These are phyloP conservation scores for Lutraria rhynchaena DNA, from an alignment of 1,140 invertebrate genomes.

Conservation along the genomic window DNA sequence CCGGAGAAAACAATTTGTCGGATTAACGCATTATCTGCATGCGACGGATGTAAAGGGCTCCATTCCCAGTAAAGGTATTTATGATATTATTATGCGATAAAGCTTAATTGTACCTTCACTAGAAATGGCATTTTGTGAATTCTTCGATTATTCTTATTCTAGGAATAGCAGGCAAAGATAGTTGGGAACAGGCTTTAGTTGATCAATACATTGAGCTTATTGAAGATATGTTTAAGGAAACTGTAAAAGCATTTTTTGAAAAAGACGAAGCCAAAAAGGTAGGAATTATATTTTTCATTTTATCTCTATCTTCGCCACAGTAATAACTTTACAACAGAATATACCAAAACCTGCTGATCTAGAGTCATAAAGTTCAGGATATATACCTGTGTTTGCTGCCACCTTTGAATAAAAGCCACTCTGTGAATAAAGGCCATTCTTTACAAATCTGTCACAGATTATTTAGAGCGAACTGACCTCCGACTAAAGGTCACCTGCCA, in stretches of 20 bases:
- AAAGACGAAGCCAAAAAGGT: constrained; percentile 54
- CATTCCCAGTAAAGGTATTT: too few species aligned
- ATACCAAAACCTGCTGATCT: neutral
- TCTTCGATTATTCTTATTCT: neutral
- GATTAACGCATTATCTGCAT: too few species aligned
- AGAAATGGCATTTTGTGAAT: too few species aligned
- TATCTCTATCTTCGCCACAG: neutral
- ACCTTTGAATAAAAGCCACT: too few species aligned
- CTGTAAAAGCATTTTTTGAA: constrained; percentile 36
- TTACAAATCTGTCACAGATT: too few species aligned
- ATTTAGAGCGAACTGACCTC: too few species aligned
- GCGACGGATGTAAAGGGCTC: too few species aligned
- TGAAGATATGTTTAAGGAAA: constrained; percentile 34
- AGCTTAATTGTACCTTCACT: too few species aligned
- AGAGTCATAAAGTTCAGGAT: neutral
- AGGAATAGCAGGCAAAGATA: constrained; percentile 47
- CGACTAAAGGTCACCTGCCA: too few species aligned
- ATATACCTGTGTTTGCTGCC: neutral
- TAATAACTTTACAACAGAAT: neutral
- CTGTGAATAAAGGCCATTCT: too few species aligned
- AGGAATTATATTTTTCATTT: neutral
- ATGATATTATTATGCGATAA: too few species aligned
- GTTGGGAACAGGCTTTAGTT: constrained; percentile 33
- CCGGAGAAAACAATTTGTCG: too few species aligned
- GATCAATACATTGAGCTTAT: constrained; percentile 37